A percentile compares a stretch with the other conserved stretches of the same genome.
Evolutionary conservation across 1,140 invertebrate genomes (phyloP).

Genomic region (Calycopis cecrops): DNA sequence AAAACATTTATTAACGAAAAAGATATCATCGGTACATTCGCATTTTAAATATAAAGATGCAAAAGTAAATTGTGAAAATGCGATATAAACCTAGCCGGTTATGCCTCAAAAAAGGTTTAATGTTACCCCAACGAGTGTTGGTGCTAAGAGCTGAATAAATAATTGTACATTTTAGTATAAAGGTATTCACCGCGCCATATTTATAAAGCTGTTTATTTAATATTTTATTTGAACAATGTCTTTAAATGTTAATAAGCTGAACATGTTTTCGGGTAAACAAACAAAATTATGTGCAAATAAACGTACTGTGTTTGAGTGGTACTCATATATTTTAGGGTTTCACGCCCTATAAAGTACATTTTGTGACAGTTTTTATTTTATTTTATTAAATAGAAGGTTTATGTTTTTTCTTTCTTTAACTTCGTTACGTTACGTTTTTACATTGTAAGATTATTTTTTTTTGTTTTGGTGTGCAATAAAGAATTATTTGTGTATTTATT

Average conservation of each 20-base stretch:
- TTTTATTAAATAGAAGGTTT: too few species aligned
- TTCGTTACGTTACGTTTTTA: too few species aligned
- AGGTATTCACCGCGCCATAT: slow-evolving; percentile 32
- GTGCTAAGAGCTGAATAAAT: slow-evolving; percentile 43
- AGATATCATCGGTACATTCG: background rate
- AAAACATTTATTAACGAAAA: background rate
- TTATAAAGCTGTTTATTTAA: slow-evolving; percentile 34
- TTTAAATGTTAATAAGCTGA: slow-evolving; percentile 13
- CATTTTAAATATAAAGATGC: slow-evolving; percentile 1
- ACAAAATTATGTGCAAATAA: background rate
- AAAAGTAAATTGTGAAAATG: slow-evolving; percentile 11
- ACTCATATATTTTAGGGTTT: too few species aligned
- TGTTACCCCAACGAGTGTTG: slow-evolving; percentile 25
- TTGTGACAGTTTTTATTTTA: too few species aligned
- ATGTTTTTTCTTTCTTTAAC: too few species aligned
- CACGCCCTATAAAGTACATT: too few species aligned
- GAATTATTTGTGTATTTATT: too few species aligned
- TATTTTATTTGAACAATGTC: slow-evolving; percentile 30
- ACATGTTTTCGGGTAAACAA: slow-evolving; percentile 3
- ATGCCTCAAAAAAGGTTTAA: slow-evolving; percentile 19
- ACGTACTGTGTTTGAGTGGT: too few species aligned
- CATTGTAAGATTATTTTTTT: too few species aligned
- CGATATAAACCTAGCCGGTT: slow-evolving; percentile 15
- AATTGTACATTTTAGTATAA: slow-evolving; percentile 37
- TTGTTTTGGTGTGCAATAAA: too few species aligned